Conservation (phyloP, 2,113 vertebrate species). For the Callithrix jacchus region DNA sequence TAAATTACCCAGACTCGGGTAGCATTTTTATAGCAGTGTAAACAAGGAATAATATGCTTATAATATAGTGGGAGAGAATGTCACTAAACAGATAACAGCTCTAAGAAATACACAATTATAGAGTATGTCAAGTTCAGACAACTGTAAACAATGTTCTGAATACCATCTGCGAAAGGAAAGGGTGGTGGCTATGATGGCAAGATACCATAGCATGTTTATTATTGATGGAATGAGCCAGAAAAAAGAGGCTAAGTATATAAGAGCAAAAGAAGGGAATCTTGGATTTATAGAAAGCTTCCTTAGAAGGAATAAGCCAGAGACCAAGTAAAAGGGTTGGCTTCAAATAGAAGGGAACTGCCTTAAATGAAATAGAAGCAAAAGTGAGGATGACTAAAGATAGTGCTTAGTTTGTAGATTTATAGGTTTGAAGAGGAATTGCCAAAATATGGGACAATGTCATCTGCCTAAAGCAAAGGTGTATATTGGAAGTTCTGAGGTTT, state of each 20-base stretch:
- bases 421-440: neutral
- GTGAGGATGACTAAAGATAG: neutral
- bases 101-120: neutral
- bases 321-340: neutral
- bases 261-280: neutral
- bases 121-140: constrained; percentile 24
- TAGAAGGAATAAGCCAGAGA: neutral
- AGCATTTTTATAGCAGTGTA: no score
- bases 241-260: neutral
- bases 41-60: no score
- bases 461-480: neutral
- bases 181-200: neutral
- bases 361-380: neutral
- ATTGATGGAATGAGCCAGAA: constrained; percentile 6
- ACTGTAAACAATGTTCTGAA: constrained; percentile 28
- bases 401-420: neutral
- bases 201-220: neutral
- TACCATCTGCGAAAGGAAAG: neutral
- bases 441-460: neutral
- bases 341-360: neutral
- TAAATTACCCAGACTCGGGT: no score
- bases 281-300: neutral
- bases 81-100: constrained; percentile 1
- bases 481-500: neutral
- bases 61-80: neutral